Evolutionary conservation across 2,888 invertebrate genomes (phyloP).

Genomic region (Fabriciana adippe): DNA sequence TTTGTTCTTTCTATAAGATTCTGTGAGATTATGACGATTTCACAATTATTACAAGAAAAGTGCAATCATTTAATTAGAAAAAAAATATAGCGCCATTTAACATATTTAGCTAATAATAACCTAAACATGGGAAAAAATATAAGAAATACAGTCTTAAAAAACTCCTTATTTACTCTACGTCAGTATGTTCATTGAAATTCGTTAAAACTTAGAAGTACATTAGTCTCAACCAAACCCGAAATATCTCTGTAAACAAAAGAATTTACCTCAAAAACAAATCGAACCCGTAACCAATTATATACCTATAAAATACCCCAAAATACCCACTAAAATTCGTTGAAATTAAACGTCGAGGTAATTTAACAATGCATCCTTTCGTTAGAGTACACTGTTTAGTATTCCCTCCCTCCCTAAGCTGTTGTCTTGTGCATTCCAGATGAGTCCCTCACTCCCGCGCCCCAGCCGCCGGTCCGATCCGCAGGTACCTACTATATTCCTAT

Average conservation of each 20-base stretch:
- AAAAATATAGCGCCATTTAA: too few relatives aligned
- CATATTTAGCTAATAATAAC: too few relatives aligned
- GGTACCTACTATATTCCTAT: slow-evolving; percentile 66
- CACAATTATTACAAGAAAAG: too few relatives aligned
- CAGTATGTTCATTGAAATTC: too few relatives aligned
- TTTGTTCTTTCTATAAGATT: too few relatives aligned
- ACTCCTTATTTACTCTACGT: too few relatives aligned
- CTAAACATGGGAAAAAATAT: too few relatives aligned
- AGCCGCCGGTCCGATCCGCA: slow-evolving; percentile 81
- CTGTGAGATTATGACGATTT: too few relatives aligned
- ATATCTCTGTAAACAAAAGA: neutral
- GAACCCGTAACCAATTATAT: neutral
- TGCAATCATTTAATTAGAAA: too few relatives aligned
- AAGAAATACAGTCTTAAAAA: too few relatives aligned
- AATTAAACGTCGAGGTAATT: slow-evolving; percentile 30
- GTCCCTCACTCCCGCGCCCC: slow-evolving; percentile 78
- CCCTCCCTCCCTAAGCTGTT: slow-evolving; percentile 72
- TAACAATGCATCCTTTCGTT: slow-evolving; percentile 38
- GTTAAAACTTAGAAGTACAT: too few relatives aligned
- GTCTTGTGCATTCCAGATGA: slow-evolving; percentile 82
- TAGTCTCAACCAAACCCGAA: too few relatives aligned
- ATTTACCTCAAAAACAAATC: neutral
- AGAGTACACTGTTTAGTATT: slow-evolving; percentile 52
- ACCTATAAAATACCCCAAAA: neutral
- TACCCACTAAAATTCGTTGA: slow-evolving; percentile 4